Base-by-base conservation (phyloP, 1,140 invertebrate species). In the Thaumatotibia leucotreta region DNA sequence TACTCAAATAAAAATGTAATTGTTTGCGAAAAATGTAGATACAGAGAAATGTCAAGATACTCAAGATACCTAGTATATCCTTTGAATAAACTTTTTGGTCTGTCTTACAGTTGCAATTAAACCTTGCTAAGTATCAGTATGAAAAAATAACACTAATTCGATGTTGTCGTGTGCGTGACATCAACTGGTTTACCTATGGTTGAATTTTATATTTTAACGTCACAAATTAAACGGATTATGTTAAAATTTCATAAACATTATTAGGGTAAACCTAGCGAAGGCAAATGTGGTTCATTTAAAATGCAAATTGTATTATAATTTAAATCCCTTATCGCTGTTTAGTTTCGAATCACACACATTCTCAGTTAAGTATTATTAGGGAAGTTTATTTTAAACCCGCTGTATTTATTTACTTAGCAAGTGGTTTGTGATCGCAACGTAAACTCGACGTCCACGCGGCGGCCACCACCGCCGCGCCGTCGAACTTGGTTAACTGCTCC, bases 371-470 rank as follows among this genome's bases (percentile, higher is more conserved):
- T 79, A 85, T 88, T 87, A 80, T 79, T 84, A 80, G 79, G 76
- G 74, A 72, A 79, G 86, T 89, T 89, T 89, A 87, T 86, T 85
- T 89, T 85, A 86, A 80, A 82, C 72, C 77, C 71, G 66, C 73
- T 86, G 72, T 89, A 87, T 89, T 89, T 89, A 86, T 89, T 89
- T 89, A 89, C 76, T 75, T 76, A 82, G 84, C 82, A 85, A 89
- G 86, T 89, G 83, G 81, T 89, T 85, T 84, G 82, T 86, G 86
- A 84, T 79, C 75, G 79, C 83, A 84, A 89, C 76, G 78, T 85
- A 86, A 86, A 83, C 77, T 70, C 73, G 73, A 65, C 68, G 73
- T 77, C 64, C 54, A 49, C 75, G 58, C 70, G 39, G 63, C 64
- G 61, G 70, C 62, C 70, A 66, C 70, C 27, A 14, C 66, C 45